These are phyloP conservation scores for Dicaeum eximium DNA, from an alignment of 2,113 vertebrate species.

Conservation along the genomic window DNA sequence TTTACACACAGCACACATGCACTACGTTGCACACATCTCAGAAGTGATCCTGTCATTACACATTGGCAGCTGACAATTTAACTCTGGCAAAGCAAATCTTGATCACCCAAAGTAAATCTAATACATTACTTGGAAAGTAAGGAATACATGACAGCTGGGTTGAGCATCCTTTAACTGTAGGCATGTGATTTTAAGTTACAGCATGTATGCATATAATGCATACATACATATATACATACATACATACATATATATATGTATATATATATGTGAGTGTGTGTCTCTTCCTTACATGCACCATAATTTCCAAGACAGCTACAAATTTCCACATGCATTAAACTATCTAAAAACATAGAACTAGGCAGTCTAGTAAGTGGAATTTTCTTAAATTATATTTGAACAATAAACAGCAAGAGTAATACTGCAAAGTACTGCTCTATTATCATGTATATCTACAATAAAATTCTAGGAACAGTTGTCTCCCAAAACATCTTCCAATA, in stretches of 20 bases:
- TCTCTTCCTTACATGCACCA: constrained; percentile 73
- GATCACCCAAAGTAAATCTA: constrained; percentile 71
- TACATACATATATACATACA: background rate
- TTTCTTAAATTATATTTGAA: constrained; percentile 97
- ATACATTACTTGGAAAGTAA: constrained; percentile 58
- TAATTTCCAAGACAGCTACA: constrained; percentile 75
- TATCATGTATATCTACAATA: constrained; percentile 92
- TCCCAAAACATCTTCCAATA: constrained; percentile 73
- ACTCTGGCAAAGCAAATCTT: constrained; percentile 61
- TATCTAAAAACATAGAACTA: constrained; percentile 89
- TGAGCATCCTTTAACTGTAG: constrained; percentile 67
- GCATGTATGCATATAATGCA: constrained; percentile 47
- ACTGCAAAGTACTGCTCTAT: constrained; percentile 91
- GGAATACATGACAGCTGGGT: constrained; percentile 50
- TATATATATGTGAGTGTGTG: constrained; percentile 60
- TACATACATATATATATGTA: constrained; percentile 23
- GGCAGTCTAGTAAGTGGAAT: constrained; percentile 79
- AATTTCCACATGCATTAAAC: constrained; percentile 78
- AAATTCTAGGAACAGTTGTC: constrained; percentile 86
- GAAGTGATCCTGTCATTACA: constrained; percentile 56
- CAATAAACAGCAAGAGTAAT: constrained; percentile 94
- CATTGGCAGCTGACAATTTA: constrained; percentile 48
- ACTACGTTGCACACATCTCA: constrained; percentile 55
- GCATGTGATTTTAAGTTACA: constrained; percentile 71
- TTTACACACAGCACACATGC: constrained; percentile 42